Conservation (phyloP, 2,888 invertebrate species). For the Drosophila diplacantha region DNA sequence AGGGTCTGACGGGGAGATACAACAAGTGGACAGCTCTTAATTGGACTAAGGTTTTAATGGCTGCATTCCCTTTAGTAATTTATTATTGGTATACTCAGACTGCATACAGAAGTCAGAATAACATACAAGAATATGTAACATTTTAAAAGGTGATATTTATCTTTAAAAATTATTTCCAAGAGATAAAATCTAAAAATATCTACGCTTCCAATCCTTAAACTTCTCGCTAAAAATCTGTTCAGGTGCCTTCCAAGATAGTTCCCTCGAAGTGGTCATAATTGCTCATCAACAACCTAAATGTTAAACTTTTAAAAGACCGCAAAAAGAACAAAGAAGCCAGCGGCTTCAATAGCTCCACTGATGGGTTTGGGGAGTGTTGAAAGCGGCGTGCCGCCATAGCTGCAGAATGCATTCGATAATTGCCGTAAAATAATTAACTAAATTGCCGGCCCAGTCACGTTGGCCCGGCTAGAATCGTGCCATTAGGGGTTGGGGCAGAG, state of each 20-base stretch:
- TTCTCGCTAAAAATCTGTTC: neutral
- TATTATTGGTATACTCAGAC: neutral
- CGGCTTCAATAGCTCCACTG: constrained; percentile 11
- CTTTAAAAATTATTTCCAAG: no score
- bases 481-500: constrained; percentile 38
- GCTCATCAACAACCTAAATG: neutral
- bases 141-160: no score
- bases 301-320: neutral
- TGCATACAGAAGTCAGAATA: no score
- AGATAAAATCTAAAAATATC: neutral
- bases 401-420: constrained; percentile 55
- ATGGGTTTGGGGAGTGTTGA: constrained; percentile 47
- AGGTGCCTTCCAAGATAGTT: no score
- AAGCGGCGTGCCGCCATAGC: constrained; percentile 44
- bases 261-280: neutral
- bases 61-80: neutral
- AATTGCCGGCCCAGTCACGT: constrained; percentile 50
- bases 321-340: neutral
- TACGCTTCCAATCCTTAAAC: neutral
- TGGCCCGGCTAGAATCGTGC: constrained; percentile 57
- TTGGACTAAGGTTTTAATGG: neutral
- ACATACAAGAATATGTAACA: no score
- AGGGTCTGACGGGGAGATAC: neutral
- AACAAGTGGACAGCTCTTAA: neutral
- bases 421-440: constrained; percentile 60